These are phyloP conservation scores for Chrysomela aeneicollis DNA, from an alignment of 2,888 invertebrate species.

Conservation along the genomic window DNA sequence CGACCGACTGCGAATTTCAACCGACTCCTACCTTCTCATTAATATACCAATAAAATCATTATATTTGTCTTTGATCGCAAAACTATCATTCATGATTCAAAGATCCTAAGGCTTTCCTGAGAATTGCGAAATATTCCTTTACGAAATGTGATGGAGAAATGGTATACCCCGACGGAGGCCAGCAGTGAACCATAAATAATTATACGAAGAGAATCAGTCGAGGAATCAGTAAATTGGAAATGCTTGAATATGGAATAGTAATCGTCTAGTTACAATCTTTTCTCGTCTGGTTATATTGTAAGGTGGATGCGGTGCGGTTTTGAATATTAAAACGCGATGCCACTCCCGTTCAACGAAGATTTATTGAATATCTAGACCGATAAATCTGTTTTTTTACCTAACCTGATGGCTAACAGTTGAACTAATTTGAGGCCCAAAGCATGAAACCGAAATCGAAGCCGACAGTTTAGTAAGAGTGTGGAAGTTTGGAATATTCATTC, in stretches of 20 bases:
- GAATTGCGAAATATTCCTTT: constrained; percentile 26
- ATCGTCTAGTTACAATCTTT: constrained; percentile 29
- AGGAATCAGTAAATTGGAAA: constrained; percentile 30
- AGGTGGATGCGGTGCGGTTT: constrained; percentile 19
- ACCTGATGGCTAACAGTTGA: too few species aligned
- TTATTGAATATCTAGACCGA: background rate
- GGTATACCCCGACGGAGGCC: constrained; percentile 21
- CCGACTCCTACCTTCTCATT: too few species aligned
- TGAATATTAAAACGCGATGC: constrained; percentile 22
- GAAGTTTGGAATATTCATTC: too few species aligned
- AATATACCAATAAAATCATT: too few species aligned
- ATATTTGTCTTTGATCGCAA: too few species aligned
- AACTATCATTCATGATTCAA: too few species aligned
- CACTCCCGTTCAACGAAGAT: constrained; percentile 21
- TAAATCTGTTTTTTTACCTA: too few species aligned
- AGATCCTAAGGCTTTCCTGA: background rate
- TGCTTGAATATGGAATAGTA: constrained; percentile 30
- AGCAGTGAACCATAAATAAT: constrained; percentile 34
- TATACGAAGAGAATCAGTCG: constrained; percentile 31
- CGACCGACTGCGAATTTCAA: too few species aligned
- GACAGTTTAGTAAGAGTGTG: too few species aligned
- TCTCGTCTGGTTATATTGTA: constrained; percentile 8
- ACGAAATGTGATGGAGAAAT: constrained; percentile 26
- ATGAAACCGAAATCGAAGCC: too few species aligned
- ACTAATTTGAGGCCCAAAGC: too few species aligned